phyloP scores from a whole-genome alignment of 2,113 vertebrate species.

The Chloroceryle aenea region DNA sequence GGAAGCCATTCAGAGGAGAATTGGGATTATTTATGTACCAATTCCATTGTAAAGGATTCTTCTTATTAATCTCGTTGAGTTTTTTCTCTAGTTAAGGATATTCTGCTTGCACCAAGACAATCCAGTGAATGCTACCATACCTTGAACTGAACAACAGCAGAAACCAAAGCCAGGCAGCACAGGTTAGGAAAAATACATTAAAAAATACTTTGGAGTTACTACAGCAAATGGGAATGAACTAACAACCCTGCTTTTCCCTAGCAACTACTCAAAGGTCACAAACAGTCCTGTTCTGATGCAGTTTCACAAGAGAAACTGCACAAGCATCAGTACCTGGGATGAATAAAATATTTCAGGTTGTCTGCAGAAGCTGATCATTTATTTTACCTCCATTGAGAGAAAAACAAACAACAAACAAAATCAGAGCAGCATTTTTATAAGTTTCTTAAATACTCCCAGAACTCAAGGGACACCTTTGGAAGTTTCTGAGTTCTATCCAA shows the following conservation, averaged over 20 bases:
- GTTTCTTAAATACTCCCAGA: accelerated
- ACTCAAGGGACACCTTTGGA: background rate
- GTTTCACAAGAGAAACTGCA: background rate
- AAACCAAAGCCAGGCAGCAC: background rate
- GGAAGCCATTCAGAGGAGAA: background rate
- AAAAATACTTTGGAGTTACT: background rate
- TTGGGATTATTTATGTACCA: background rate
- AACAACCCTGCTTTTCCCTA: background rate
- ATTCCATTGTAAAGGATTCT: background rate
- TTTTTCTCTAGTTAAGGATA: background rate
- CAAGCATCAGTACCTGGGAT: background rate
- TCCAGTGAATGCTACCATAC: background rate
- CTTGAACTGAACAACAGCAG: background rate
- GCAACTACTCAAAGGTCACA: background rate
- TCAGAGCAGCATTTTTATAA: background rate
- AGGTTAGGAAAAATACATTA: accelerated
- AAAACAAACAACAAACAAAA: background rate
- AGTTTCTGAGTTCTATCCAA: background rate
- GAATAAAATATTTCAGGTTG: background rate
- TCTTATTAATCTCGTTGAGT: background rate
- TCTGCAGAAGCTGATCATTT: background rate
- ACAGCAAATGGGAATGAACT: background rate
- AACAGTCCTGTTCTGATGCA: background rate
- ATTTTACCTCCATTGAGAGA: background rate
- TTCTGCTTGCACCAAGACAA: background rate